These are phyloP conservation scores for Agriopis aurantiaria DNA, from an alignment of 2,888 invertebrate genomes.

Conservation along the genomic window DNA sequence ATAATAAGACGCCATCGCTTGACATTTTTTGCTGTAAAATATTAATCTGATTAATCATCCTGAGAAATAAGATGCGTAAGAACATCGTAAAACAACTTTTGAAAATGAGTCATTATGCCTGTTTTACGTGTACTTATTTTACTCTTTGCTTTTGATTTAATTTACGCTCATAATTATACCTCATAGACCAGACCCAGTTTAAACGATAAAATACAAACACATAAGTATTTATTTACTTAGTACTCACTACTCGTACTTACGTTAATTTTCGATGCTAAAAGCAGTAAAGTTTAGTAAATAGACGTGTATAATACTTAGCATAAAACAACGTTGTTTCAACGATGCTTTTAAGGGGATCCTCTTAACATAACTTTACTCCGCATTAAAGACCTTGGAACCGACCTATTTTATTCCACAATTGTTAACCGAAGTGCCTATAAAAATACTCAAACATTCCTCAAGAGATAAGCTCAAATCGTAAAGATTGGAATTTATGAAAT, in stretches of 20 bases:
- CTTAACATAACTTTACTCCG: constrained; percentile 45
- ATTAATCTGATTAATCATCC: too few species aligned
- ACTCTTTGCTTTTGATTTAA: neutral
- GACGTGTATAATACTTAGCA: constrained; percentile 33
- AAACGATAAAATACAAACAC: neutral
- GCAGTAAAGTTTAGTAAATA: constrained; percentile 36
- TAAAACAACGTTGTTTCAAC: constrained; percentile 36
- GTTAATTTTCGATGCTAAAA: constrained; percentile 30
- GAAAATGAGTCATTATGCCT: too few species aligned
- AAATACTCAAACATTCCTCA: constrained; percentile 40
- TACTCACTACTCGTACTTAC: constrained; percentile 13
- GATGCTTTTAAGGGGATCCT: constrained; percentile 44
- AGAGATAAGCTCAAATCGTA: constrained; percentile 35
- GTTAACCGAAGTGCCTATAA: constrained; percentile 41
- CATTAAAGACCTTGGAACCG: constrained; percentile 35
- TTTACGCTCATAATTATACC: neutral
- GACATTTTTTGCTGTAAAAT: too few species aligned
- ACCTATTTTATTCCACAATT: constrained; percentile 44
- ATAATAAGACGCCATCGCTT: too few species aligned
- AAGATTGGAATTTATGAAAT: constrained; percentile 40
- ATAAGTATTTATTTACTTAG: constrained; percentile 13
- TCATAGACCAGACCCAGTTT: neutral
- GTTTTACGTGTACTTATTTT: neutral
- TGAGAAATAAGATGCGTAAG: too few species aligned
- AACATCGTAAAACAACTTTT: too few species aligned